Evolutionary conservation across 2,888 invertebrate species (phyloP).

Genomic region (Bedellia somnulentella): DNA sequence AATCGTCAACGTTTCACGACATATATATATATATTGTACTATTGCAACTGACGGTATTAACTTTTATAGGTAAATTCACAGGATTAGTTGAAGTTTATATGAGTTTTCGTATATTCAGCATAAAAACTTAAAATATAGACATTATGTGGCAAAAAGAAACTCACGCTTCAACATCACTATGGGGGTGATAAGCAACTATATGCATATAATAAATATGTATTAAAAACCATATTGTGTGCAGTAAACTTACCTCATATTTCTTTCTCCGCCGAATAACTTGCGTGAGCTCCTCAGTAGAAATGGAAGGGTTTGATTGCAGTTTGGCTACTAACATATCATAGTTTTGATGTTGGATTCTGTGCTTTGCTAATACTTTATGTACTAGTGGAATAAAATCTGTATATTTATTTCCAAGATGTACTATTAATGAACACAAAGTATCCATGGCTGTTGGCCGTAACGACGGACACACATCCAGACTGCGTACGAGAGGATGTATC

Average conservation of each 20-base stretch:
- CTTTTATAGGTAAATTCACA: too few species aligned
- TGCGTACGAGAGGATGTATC: conserved; percentile 89
- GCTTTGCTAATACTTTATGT: conserved; percentile 77
- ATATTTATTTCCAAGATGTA: conserved; percentile 89
- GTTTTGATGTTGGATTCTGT: conserved; percentile 73
- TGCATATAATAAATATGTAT: too few species aligned
- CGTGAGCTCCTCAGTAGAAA: conserved; percentile 70
- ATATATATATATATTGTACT: too few species aligned
- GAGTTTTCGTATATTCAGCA: too few species aligned
- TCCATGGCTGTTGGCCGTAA: conserved; percentile 84
- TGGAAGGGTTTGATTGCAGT: conserved; percentile 48
- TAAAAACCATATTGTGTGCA: too few species aligned
- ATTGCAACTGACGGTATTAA: too few species aligned
- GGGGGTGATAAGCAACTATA: too few species aligned
- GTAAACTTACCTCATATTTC: conserved; percentile 65
- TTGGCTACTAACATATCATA: conserved; percentile 80
- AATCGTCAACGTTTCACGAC: too few species aligned
- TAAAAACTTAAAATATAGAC: too few species aligned
- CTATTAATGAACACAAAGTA: conserved; percentile 82
- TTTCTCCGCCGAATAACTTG: conserved; percentile 64
- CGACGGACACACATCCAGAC: conserved; percentile 78
- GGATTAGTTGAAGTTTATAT: too few species aligned
- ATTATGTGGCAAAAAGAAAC: too few species aligned
- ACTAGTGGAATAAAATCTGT: conserved; percentile 91
- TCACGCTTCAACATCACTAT: too few species aligned